Evolutionary conservation across 1,140 invertebrate species (phyloP), one percentile per base, ranked within the genome.

Genomic region (Pogonomyrmex californicus): DNA sequence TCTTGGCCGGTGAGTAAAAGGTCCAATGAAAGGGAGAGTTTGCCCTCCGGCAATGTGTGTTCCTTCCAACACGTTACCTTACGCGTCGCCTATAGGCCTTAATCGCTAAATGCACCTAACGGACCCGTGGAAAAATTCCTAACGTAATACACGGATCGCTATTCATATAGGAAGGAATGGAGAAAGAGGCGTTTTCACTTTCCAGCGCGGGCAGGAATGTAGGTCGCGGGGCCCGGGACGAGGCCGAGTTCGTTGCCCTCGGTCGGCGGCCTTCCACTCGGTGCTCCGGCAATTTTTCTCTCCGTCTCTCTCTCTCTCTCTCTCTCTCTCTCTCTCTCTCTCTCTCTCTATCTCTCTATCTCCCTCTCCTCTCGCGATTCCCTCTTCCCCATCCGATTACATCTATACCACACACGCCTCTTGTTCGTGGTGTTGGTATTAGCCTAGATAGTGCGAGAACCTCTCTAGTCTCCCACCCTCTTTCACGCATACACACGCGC

Each of bases 161-260:
- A 86, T 88, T 90, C 89, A 86, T 87, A 79, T 88, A 88, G 89
- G 87, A 91, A 88, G 83, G 87, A 86, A 89, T 86, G 86, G 87
- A 91, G 90, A 91, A 88, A 91, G 93, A 93, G 92, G 92, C 92
- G 94, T 95, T 95, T 95, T 95, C 95, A 95, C 95, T 95, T 95
- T 95, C 95, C 93, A 95, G 93, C 94, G 93, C 94, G 91, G 63
- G 58, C 90, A 92, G 93, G 94, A 95, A 95, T 95, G 95, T 95
- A 95, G 95, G 94, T 95, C 95, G 93, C 92, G 92, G 93, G 93
- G 93, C 93, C 94, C 94, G 93, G 94, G 95, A 95, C 93, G 95
- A 95, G 94, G 94, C 92, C 93, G 77, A 94, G 95, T 95, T 95
- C 95, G 94, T 95, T 95, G 94, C 93, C 94, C 95, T 93, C 92